Percentiles rank a stretch among this genome's conserved stretches.
Conservation (phyloP, 2,113 vertebrate species). For the Trochalopteron elliotii region DNA sequence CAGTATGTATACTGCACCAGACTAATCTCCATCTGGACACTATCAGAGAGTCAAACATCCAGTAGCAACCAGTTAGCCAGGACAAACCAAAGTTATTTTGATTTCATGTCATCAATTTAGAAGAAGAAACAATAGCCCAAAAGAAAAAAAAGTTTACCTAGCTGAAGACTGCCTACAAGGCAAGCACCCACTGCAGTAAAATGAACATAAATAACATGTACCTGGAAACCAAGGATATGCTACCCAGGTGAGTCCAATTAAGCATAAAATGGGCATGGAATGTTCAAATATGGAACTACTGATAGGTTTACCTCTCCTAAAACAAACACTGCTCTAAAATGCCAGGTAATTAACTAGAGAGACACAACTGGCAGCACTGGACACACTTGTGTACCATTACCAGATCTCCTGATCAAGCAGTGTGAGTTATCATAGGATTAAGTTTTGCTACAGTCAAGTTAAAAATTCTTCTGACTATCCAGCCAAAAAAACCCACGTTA, state of each 20-base stretch:
- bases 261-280: neutral
- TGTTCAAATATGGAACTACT: neutral
- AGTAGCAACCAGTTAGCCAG: neutral
- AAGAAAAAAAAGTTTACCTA: neutral
- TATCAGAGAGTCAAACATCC: neutral
- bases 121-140: neutral
- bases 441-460: neutral
- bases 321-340: neutral
- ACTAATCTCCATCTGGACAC: neutral
- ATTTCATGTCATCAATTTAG: neutral
- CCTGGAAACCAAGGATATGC: neutral
- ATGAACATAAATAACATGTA: neutral
- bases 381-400: accelerated
- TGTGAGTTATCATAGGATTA: neutral
- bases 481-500: neutral
- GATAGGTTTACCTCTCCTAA: neutral
- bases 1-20: neutral
- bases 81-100: neutral
- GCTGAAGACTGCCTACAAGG: neutral
- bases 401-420: neutral
- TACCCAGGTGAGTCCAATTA: neutral
- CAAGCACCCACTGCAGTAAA: neutral
- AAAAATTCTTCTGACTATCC: neutral
- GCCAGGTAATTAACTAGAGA: neutral
- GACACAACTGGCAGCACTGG: neutral